Evolutionary conservation across 2,888 invertebrate genomes (phyloP), one percentile per base, ranked within the genome.

Genomic region (Caenorhabditis afra): DNA sequence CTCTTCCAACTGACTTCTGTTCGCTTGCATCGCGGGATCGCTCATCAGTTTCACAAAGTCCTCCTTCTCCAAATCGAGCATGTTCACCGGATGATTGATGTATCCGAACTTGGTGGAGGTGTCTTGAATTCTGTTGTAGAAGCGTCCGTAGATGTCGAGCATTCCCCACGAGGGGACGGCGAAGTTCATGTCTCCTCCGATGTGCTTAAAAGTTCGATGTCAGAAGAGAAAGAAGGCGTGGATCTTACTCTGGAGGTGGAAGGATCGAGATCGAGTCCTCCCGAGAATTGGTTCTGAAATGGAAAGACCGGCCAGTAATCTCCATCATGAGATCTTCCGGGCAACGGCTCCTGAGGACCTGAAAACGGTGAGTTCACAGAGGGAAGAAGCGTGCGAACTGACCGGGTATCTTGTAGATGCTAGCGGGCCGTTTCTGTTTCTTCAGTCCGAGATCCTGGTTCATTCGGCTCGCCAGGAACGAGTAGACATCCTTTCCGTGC

Each of bases 241-340:
- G 11, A 11, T 16, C 62, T 39, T 59, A 87, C 87, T 41, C 87
- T 75, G 58, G 86, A 85, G 50, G 82, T 86, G 1, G 86, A 81
- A 16, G 87, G 87, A 81, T 87, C 87, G 44, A 87, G 59, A 76
- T 87, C 87, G 10, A 87, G 52, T 44, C 86, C 87, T 20, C 86
- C 87, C 22, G 83, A 83, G 59, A 81, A 86, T 57, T 87, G 87
- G 67, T 85, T 86, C 39, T 83, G 81, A 50, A 87, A 87, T 20
- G 87, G 87, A 45, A 82, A 87, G 0, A 87, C 84, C 8, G 87
- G 87, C 85, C 85, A 86, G 47, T 87, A 87, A 62, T 87, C 84
- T 12, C 85, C 83, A 20, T 67, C 62, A 50, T 87, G 86, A 45
- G 83, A 82, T 12, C 87, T 65, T 18, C 87, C 87, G 5, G 87